phyloP scores from a whole-genome alignment of 2,797 vertebrate genomes.

The Harpagifer antarcticus region DNA sequence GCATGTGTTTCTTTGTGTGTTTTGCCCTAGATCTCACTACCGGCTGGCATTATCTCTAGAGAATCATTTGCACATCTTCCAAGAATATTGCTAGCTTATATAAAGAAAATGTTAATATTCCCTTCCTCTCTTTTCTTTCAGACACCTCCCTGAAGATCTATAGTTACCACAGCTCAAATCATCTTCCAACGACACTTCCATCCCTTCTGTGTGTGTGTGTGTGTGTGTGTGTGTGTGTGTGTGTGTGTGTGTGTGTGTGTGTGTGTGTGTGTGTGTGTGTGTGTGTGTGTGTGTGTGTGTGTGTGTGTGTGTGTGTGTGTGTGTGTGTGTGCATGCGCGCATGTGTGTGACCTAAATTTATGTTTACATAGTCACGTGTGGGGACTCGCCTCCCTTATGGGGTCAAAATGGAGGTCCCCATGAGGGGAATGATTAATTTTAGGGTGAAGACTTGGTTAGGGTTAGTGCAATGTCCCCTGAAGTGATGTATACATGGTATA shows the following conservation, averaged over 20 bases:
- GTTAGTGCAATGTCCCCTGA: too few relatives aligned
- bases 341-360: too few relatives aligned
- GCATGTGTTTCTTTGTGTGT: constrained; percentile 5
- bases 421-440: too few relatives aligned
- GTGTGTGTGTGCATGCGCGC: too few relatives aligned
- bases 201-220: constrained; percentile 49
- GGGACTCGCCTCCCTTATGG: too few relatives aligned
- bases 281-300: constrained; percentile 16
- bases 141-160: constrained; percentile 73
- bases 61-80: constrained; percentile 3
- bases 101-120: constrained; percentile 21
- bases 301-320: constrained; percentile 15
- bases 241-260: constrained; percentile 46
- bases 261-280: constrained; percentile 29
- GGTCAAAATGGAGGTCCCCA: too few relatives aligned
- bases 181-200: constrained; percentile 52
- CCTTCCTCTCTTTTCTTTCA: constrained; percentile 56
- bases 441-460: too few relatives aligned
- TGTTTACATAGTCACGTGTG: too few relatives aligned
- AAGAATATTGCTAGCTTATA: constrained; percentile 26
- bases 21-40: constrained; percentile 32
- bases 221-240: constrained; percentile 32
- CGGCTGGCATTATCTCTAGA: constrained; percentile 16
- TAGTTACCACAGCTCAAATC: constrained; percentile 71
- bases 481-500: too few relatives aligned